Conservation (phyloP, 2,888 invertebrate species). For the Tinea trinotella region DNA sequence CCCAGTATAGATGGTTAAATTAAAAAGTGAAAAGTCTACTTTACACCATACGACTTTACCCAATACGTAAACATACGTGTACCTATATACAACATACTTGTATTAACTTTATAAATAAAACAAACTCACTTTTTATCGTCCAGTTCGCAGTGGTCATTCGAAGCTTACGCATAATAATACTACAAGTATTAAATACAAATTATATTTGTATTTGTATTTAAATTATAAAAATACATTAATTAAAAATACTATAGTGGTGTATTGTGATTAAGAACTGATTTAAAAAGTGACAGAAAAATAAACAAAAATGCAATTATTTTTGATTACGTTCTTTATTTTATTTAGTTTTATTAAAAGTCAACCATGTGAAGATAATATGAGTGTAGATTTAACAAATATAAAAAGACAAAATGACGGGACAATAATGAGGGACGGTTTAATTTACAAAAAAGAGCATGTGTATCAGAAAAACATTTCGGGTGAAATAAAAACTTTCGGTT, state of each 20-base stretch:
- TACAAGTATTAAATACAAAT: too few species aligned
- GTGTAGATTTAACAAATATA: conserved; percentile 38
- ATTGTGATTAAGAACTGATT: too few species aligned
- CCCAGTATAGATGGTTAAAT: too few species aligned
- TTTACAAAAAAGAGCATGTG: conserved; percentile 36
- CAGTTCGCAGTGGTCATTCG: not conserved
- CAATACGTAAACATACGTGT: too few species aligned
- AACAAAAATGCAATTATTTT: not conserved
- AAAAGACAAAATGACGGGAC: conserved; percentile 28
- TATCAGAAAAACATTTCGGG: conserved; percentile 37
- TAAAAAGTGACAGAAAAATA: too few species aligned
- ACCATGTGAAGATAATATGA: conserved; percentile 30
- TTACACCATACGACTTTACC: too few species aligned
- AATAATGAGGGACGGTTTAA: conserved; percentile 31
- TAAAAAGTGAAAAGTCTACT: too few species aligned
- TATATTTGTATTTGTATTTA: too few species aligned
- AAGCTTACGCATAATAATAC: not conserved
- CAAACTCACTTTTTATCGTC: not conserved
- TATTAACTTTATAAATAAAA: conserved; percentile 4
- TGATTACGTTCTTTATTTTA: not conserved
- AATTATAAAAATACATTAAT: too few species aligned
- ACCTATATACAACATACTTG: not conserved
- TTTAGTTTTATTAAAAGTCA: too few species aligned
- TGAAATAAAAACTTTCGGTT: conserved; percentile 38
- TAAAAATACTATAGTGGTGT: too few species aligned